Conservation (phyloP, 1,140 invertebrate genomes). For the Nephotettix cincticeps region DNA sequence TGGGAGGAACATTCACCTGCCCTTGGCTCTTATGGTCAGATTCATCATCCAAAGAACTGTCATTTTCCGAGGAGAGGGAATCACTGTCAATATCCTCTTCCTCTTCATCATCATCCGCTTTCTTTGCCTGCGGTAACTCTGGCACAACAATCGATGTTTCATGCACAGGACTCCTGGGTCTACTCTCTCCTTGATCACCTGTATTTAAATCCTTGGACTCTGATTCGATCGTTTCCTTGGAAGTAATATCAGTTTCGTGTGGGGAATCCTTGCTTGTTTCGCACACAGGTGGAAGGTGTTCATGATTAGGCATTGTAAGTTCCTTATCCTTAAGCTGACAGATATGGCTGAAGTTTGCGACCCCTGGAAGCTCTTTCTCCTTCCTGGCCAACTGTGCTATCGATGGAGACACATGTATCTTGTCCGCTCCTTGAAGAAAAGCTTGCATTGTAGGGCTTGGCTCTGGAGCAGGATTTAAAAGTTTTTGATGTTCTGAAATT, state of each 20-base stretch:
- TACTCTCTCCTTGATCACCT: constrained; percentile 46
- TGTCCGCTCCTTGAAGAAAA: constrained; percentile 58
- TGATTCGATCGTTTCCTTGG: neutral
- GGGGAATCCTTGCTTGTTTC: neutral
- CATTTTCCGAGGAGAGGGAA: constrained; percentile 57
- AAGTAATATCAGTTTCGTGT: neutral
- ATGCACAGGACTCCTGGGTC: constrained; percentile 58
- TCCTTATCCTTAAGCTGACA: constrained; percentile 39
- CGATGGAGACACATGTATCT: constrained; percentile 45
- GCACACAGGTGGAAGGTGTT: neutral
- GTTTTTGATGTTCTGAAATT: constrained; percentile 86
- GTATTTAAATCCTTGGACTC: constrained; percentile 3
- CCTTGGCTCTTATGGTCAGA: constrained; percentile 42
- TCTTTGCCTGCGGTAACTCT: constrained; percentile 51
- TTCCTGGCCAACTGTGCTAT: constrained; percentile 31
- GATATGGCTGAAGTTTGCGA: constrained; percentile 41
- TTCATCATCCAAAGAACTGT: constrained; percentile 45
- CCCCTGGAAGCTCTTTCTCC: constrained; percentile 38
- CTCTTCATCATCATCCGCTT: constrained; percentile 47
- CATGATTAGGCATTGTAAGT: constrained; percentile 10
- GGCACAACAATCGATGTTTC: constrained; percentile 63
- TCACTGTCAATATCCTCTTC: constrained; percentile 61
- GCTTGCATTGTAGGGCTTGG: constrained; percentile 74
- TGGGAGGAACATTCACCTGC: constrained; percentile 46
- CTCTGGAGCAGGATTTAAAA: constrained; percentile 75